Base-by-base conservation (phyloP, 2,888 invertebrate genomes). In the Caenorhabditis panamensis region DNA sequence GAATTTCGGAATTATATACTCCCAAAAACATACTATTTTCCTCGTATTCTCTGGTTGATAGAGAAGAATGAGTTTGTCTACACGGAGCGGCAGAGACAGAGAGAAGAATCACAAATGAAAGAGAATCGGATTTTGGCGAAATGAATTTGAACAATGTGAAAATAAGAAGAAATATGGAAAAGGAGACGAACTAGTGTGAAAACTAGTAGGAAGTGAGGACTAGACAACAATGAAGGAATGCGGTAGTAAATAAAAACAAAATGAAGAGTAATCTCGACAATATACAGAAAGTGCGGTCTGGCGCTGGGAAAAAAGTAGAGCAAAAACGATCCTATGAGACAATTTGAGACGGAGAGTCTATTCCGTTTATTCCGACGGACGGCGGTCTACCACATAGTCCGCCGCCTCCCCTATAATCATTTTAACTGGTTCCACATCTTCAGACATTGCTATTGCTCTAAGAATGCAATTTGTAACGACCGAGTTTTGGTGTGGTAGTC, bases 401-500 rank as follows among this genome's bases (percentile, higher is more conserved):
- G 44, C 67, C 61, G 61, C 49, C 36, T 51, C n/a, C 76, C 58
- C 76, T 76, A 76, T 76, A 76, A 76, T 76, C 76, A 76, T 76
- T 76, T 76, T 76, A 76, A 76, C 76, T 76, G 75, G 75, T 66
- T 51, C 61, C 75, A 66, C 75, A 75, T 75, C 75, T 66, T 75
- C 66, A 66, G 66, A 66, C 66, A 58, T 53, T 72, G 72, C 72
- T 59, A 73, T 73, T 59, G 75, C 61, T 58, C 66, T 75, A 75
- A 75, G 75, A 75, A 75, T 75, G 75, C 75, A 75, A 75, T 75
- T 75, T 75, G 75, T 75, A 61, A 51, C 66, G 53, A 56, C 66
- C n/a, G 54, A 66, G 53, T 75, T 56, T 56, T 41, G 47, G 47
- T 47, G 22, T 41, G 31, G 5, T 31, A 9, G 5, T 31, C 51